These are phyloP conservation scores for Hirudinaria manillensis DNA, from an alignment of 2,888 invertebrate species.

Conservation along the genomic window DNA sequence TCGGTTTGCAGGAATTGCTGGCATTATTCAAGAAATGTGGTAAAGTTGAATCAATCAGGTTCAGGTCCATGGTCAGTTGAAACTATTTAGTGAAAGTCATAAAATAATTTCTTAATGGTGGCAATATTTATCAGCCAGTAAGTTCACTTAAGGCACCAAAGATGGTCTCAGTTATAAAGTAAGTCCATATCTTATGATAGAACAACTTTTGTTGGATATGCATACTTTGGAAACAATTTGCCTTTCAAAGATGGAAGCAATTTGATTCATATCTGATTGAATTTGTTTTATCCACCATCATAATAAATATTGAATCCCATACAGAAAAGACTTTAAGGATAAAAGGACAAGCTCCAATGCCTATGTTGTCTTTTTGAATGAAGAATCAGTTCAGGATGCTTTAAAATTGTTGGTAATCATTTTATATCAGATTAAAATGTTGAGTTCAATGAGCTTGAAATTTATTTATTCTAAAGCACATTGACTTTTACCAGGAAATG, in stretches of 20 bases:
- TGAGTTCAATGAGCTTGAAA: neutral
- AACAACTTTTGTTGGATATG: too few relatives aligned
- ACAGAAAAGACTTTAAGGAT: slow-evolving; percentile 9
- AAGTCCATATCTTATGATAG: neutral
- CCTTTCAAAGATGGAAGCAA: too few relatives aligned
- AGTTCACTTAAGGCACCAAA: neutral
- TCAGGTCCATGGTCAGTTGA: neutral
- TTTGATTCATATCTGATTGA: too few relatives aligned
- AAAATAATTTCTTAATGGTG: too few relatives aligned
- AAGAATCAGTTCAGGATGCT: neutral
- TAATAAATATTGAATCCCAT: neutral
- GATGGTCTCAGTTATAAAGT: slow-evolving; percentile 2
- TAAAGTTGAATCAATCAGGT: slow-evolving; percentile 9
- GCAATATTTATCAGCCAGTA: neutral
- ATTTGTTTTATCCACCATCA: neutral
- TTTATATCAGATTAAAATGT: neutral
- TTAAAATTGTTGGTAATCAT: neutral
- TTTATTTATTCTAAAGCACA: neutral
- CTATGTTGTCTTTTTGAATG: neutral
- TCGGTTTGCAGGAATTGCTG: neutral
- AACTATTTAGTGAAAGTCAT: neutral
- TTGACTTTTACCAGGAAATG: too few relatives aligned
- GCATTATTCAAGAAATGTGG: slow-evolving; percentile 2
- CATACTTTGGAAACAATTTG: too few relatives aligned
- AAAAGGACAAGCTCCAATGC: slow-evolving; percentile 10